Base-by-base conservation (phyloP, 2,797 vertebrate species). In the Emys orbicularis region DNA sequence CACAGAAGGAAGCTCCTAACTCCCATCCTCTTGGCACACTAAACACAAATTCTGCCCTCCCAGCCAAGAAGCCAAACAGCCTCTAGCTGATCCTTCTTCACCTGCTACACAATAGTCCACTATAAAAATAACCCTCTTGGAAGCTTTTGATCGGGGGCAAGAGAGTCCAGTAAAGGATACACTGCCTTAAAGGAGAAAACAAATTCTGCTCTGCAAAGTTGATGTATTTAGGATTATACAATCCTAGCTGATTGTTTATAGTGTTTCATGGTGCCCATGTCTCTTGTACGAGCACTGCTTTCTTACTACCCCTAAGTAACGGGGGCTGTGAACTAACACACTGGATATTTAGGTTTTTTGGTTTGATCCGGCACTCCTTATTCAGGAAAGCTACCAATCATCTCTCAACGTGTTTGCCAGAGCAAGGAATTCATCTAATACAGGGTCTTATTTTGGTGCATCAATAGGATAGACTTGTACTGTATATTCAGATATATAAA, bases 1-100 rank as follows among this genome's bases (percentile, higher is more conserved):
- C 74, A 16, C 31, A 6, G n/a, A 72, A 3, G 0, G n/a, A 54
- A 12, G 19, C 2, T 2, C 12, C 1, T 0, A 9, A 34, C 47
- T 47, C 59, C 79, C 3, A 21, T 19, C 50, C 11, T 68, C 47
- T 19, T 37, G 44, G 84, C 81, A 79, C 65, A 0, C 0, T 5
- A 83, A 84, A 81, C 74, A 5, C 49, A 8, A 89, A 57, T 12
- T 8, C 87, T 77, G 1, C 81, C 59, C 80, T 44, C 79, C 76
- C 47, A 49, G 41, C 25, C 50, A 41, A 83, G 44, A 53, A 72
- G 49, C 65, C 82, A 2, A 18, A 29, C 25, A 49, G 25, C n/a
- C 19, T 47, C 44, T 77, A 16, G 6, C 10, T 23, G 87, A 29
- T 41, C 50, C 27, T 0, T 18, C 65, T 49, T 29, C 80, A 76